Percentiles rank a stretch among this genome's conserved stretches.
Conservation (phyloP, 2,888 invertebrate species). For the Epirrhoe tristata region DNA sequence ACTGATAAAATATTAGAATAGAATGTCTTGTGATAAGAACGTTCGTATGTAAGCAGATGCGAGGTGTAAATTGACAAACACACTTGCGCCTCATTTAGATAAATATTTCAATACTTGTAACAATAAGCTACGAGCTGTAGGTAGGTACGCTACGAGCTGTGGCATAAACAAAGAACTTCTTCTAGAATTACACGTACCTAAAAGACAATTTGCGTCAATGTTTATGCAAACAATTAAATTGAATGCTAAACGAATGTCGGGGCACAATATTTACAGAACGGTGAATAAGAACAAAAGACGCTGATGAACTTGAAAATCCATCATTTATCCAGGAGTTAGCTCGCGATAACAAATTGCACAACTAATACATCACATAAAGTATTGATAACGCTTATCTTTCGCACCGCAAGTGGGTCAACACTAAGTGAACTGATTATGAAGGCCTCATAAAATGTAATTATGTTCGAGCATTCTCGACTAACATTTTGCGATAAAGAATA, state of each 20-base stretch:
- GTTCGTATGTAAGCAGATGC: conserved; percentile 16
- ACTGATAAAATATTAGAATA: conserved; percentile 20
- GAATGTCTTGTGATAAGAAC: conserved; percentile 8
- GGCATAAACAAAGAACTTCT: conserved; percentile 44
- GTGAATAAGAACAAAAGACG: conserved; percentile 60
- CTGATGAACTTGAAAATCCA: conserved; percentile 68
- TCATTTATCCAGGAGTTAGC: conserved; percentile 55
- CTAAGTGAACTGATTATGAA: conserved; percentile 59
- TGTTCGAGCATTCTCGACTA: conserved; percentile 42
- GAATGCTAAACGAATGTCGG: conserved; percentile 53
- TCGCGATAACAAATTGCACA: conserved; percentile 71
- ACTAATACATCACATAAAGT: conserved; percentile 67
- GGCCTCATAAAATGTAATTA: conserved; percentile 46
- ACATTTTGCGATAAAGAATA: conserved; percentile 48
- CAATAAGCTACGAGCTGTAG: conserved; percentile 34
- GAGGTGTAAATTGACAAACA: conserved; percentile 40
- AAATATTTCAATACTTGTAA: conserved; percentile 27
- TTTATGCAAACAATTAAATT: conserved; percentile 57
- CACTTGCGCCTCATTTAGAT: conserved; percentile 34
- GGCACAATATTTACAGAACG: conserved; percentile 58
- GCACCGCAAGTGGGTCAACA: conserved; percentile 75
- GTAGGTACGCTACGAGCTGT: neutral
- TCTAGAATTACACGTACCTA: conserved; percentile 51
- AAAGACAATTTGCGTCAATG: conserved; percentile 60
- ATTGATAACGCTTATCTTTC: conserved; percentile 71